Conservation (phyloP, 2,888 invertebrate species). For the Parochlus steinenii region DNA sequence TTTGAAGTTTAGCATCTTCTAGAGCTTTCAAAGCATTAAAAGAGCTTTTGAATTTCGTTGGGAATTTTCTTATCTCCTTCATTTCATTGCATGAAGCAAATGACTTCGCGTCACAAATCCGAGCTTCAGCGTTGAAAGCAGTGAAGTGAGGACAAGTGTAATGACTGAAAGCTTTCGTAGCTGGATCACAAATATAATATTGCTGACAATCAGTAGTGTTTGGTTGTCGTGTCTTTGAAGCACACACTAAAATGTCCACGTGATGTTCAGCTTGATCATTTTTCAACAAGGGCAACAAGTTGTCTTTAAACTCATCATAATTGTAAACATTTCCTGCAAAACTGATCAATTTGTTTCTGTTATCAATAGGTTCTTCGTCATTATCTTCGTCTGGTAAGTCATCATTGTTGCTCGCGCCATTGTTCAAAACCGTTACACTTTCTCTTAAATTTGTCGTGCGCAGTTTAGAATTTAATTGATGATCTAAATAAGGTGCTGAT, state of each 20-base stretch:
- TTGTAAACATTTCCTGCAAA: slow-evolving; percentile 18
- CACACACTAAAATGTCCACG: slow-evolving; percentile 29
- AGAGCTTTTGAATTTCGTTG: too few species aligned
- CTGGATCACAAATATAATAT: slow-evolving; percentile 33
- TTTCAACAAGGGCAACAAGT: too few species aligned
- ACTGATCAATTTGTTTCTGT: slow-evolving; percentile 19
- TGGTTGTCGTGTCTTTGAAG: slow-evolving; percentile 29
- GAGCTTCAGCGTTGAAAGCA: slow-evolving; percentile 30
- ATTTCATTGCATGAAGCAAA: slow-evolving; percentile 24
- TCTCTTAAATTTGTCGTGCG: slow-evolving; percentile 10
- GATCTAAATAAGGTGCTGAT: slow-evolving; percentile 8
- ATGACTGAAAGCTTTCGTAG: slow-evolving; percentile 27
- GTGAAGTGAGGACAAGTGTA: slow-evolving; percentile 33
- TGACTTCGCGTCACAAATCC: slow-evolving; percentile 30
- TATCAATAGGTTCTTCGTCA: slow-evolving; percentile 1
- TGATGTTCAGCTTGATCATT: neutral
- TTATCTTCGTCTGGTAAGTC: slow-evolving; percentile 7
- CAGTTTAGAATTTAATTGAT: neutral
- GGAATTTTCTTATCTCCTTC: too few species aligned
- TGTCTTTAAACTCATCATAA: slow-evolving; percentile 24
- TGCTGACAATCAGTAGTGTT: slow-evolving; percentile 33
- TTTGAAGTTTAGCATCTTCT: too few species aligned
- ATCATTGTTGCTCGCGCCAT: neutral
- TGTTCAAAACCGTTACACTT: slow-evolving; percentile 1
- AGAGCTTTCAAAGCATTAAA: too few species aligned